Percentiles rank a stretch among this genome's conserved stretches.
phyloP scores from a whole-genome alignment of 2,888 invertebrate species.

The Carcina quercana region DNA sequence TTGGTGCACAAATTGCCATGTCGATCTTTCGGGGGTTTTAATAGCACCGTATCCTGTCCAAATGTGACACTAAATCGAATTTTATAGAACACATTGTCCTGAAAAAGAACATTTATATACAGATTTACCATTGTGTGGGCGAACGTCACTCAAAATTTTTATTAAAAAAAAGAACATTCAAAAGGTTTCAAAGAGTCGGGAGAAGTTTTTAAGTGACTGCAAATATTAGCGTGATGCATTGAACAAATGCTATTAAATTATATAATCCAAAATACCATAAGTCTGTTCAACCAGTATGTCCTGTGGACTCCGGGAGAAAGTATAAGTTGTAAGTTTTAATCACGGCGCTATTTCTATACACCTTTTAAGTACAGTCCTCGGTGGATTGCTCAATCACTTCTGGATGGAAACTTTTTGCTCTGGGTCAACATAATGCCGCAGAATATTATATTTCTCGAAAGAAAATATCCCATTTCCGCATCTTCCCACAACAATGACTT shows the following conservation, averaged over 20 bases:
- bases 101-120: slow-evolving; percentile 65
- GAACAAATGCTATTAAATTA: too few relatives aligned
- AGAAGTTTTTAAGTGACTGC: too few relatives aligned
- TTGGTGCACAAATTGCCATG: slow-evolving; percentile 27
- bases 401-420: slow-evolving; percentile 51
- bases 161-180: slow-evolving; percentile 30
- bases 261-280: too few relatives aligned
- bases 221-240: too few relatives aligned
- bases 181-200: slow-evolving; percentile 4
- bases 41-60: slow-evolving; percentile 46
- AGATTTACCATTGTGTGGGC: slow-evolving; percentile 59
- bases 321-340: too few relatives aligned
- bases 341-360: too few relatives aligned
- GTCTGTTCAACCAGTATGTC: too few relatives aligned
- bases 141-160: slow-evolving; percentile 58
- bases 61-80: slow-evolving; percentile 43
- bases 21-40: slow-evolving; percentile 37
- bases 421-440: slow-evolving; percentile 60
- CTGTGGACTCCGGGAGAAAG: too few relatives aligned
- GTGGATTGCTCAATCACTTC: slow-evolving; percentile 42
- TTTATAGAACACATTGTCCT: slow-evolving; percentile 42
- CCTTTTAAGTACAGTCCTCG: too few relatives aligned
- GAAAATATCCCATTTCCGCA: slow-evolving; percentile 76
- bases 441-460: slow-evolving; percentile 72
- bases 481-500: slow-evolving; percentile 70